A percentile compares a stretch with the other conserved stretches of the same genome.
These are phyloP conservation scores for Cardiocondyla obscurior DNA, from an alignment of 1,140 invertebrate genomes.

Conservation along the genomic window DNA sequence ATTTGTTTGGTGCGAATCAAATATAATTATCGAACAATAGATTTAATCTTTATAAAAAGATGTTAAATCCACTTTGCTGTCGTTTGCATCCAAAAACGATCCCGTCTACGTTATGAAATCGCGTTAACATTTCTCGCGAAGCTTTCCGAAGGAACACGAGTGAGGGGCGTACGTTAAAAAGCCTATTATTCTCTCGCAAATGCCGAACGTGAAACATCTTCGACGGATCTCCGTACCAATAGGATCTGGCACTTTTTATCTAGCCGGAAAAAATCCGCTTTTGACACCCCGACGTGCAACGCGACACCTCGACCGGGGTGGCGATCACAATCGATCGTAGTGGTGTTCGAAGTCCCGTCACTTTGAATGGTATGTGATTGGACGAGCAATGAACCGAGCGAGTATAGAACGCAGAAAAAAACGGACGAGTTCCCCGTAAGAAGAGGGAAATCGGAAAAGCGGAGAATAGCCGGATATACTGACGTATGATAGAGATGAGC, in stretches of 20 bases:
- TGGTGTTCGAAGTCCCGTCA: constrained; percentile 64
- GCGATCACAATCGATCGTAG: constrained; percentile 73
- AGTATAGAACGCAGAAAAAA: constrained; percentile 48
- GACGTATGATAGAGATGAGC: background rate
- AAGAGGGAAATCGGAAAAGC: constrained; percentile 14
- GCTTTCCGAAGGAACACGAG: background rate
- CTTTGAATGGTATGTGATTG: constrained; percentile 77
- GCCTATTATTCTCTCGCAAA: background rate
- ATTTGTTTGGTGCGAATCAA: background rate
- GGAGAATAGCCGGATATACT: background rate
- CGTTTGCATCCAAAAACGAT: background rate
- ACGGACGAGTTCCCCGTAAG: constrained; percentile 6
- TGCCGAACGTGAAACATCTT: background rate
- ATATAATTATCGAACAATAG: background rate
- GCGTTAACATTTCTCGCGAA: background rate
- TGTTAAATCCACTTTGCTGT: background rate
- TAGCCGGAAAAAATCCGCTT: constrained; percentile 43
- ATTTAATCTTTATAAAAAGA: background rate
- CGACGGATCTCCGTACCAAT: background rate
- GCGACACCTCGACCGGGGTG: constrained; percentile 18
- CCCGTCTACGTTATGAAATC: background rate
- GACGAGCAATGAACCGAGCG: constrained; percentile 70
- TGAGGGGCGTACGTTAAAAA: background rate
- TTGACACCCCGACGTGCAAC: constrained; percentile 23
- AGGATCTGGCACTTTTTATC: constrained; percentile 9